Evolutionary conservation across 2,113 vertebrate species (phyloP).

Genomic region (Balaenoptera acutorostrata): DNA sequence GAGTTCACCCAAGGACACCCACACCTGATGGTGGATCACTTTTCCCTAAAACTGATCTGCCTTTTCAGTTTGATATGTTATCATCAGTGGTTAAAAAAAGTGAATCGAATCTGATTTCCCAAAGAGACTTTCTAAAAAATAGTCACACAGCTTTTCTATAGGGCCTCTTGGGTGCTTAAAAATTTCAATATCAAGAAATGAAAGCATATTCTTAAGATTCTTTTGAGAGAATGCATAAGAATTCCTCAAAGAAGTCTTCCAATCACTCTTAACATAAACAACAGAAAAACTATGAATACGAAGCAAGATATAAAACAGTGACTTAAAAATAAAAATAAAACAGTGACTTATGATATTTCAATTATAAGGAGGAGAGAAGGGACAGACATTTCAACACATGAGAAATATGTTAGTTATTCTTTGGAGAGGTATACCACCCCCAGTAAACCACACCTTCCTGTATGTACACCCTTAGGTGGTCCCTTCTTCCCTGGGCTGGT

Average conservation of each 20-base stretch:
- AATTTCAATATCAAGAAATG: neutral
- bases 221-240: neutral
- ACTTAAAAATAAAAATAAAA: neutral
- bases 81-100: constrained; percentile 37
- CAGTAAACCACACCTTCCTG: neutral
- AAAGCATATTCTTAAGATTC: neutral
- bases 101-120: constrained; percentile 58
- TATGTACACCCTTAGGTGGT: neutral
- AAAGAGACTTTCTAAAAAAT: constrained; percentile 9
- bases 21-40: constrained; percentile 17
- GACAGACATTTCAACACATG: neutral
- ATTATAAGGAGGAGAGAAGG: neutral
- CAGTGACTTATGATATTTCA: neutral
- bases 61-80: constrained; percentile 56
- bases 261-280: neutral
- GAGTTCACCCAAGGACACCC: constrained; percentile 57
- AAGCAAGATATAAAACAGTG: neutral
- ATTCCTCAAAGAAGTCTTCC: neutral
- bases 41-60: constrained; percentile 60
- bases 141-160: neutral
- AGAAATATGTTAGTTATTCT: neutral
- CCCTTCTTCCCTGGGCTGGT: neutral
- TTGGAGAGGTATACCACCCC: neutral
- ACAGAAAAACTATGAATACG: neutral
- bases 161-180: neutral